Percentiles rank a stretch among this genome's conserved stretches.
phyloP scores from a whole-genome alignment of 2,888 invertebrate genomes.

The Lasius fuliginosus region DNA sequence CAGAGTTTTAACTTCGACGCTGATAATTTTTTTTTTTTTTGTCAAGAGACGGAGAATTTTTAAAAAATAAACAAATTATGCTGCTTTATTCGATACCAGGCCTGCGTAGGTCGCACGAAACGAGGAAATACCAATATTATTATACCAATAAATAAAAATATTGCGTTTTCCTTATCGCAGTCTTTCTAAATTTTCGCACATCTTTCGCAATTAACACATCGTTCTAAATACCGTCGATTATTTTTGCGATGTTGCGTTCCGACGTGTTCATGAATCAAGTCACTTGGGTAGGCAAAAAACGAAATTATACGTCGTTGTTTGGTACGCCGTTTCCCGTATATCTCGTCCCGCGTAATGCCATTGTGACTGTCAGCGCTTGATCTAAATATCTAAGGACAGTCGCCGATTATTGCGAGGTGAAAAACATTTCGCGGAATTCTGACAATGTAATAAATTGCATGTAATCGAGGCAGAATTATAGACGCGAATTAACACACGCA shows the following conservation, averaged over 20 bases:
- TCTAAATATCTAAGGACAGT: slow-evolving; percentile 49
- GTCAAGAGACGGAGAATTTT: too few species aligned
- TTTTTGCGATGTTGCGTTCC: neutral
- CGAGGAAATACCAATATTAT: too few species aligned
- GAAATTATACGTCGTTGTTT: slow-evolving; percentile 3
- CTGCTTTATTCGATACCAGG: too few species aligned
- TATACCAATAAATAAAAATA: too few species aligned
- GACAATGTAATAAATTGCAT: slow-evolving; percentile 65
- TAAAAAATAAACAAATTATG: too few species aligned
- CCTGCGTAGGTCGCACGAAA: too few species aligned
- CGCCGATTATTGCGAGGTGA: slow-evolving; percentile 56
- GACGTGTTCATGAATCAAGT: slow-evolving; percentile 15
- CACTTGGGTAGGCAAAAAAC: neutral
- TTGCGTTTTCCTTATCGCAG: too few species aligned
- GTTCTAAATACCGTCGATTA: too few species aligned
- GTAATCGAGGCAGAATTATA: slow-evolving; percentile 62
- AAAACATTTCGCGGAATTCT: slow-evolving; percentile 58
- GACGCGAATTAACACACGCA: slow-evolving; percentile 63
- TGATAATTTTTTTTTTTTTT: too few species aligned
- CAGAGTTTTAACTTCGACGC: too few species aligned
- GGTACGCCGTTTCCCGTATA: slow-evolving; percentile 31
- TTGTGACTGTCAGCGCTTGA: slow-evolving; percentile 52
- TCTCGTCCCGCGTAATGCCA: slow-evolving; percentile 48
- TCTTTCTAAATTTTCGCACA: too few species aligned
- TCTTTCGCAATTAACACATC: too few species aligned